Percentiles rank a stretch among this genome's conserved stretches.
These are phyloP conservation scores for Rhabdophis nuchalis DNA, from an alignment of 2,797 vertebrate species.

Conservation along the genomic window DNA sequence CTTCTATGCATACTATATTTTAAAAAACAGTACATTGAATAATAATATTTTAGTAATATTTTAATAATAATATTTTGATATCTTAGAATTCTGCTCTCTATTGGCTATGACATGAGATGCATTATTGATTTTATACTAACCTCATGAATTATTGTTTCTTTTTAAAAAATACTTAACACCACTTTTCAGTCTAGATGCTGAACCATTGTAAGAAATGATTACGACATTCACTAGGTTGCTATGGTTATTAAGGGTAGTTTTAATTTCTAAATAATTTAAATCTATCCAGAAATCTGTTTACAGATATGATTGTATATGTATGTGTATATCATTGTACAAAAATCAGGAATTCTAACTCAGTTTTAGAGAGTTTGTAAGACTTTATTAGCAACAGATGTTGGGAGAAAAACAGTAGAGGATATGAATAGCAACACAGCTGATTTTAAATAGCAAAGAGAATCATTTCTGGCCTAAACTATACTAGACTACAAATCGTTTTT, in stretches of 20 bases:
- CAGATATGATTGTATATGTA: not conserved
- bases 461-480: conserved; percentile 22
- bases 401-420: conserved; percentile 27
- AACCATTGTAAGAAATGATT: not conserved
- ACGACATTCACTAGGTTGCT: not conserved
- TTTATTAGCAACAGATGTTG: conserved; percentile 4
- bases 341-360: not conserved
- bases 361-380: not conserved
- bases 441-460: conserved; percentile 28
- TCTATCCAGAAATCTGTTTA: not conserved
- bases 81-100: not conserved
- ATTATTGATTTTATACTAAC: not conserved
- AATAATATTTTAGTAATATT: not conserved
- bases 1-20: not conserved
- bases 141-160: not conserved
- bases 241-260: not conserved
- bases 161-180: not conserved
- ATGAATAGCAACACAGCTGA: conserved; percentile 9
- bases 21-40: not conserved
- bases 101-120: not conserved
- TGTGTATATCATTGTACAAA: not conserved
- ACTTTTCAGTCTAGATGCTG: not conserved
- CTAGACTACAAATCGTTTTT: conserved; percentile 47
- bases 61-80: not conserved
- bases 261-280: not conserved